Base-by-base conservation (phyloP, 2,113 vertebrate species). In the Mesembrinibis cayennensis region DNA sequence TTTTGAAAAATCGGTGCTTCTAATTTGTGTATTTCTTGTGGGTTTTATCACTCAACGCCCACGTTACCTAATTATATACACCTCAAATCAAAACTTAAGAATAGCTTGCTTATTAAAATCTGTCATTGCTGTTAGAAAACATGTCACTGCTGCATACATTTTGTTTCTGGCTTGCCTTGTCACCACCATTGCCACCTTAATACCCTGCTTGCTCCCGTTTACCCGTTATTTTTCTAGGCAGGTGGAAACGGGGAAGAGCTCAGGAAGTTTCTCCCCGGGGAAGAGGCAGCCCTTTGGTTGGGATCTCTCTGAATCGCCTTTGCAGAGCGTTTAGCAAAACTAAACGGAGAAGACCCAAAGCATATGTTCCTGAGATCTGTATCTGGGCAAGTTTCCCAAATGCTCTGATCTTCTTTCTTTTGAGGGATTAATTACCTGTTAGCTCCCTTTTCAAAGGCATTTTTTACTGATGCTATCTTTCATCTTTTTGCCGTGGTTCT, bases 361-460 rank as follows among this genome's bases (percentile, higher is more conserved):
- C 5, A 1, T 63, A 16, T 45, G 61, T 74, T 87, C 30, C 79
- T 7, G 32, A 76, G 55, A 62, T 65, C 53, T 19, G 18, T 56
- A 53, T 72, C 88, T 42, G 42, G 82, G 82, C 74, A 84, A 91
- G 36, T 40, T 87, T 59, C 89, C 82, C 83, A 87, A 52, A 44
- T 40, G 80, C 91, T 65, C 93, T 84, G 45, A 90, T 87, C 95
- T 79, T 52, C 66, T 34, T 70, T 50, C 78, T 90, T 53, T 92
- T 66, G 82, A 93, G 88, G n/a, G 61, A 63, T 91, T 93, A 80
- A 97, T 98, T 96, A 96, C 90, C 86, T 96, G 52, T 92, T 96
- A 91, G 84, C 79, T 95, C 65, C 9, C 80, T 96, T 94, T 95
- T 94, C 95, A 94, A 84, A 95, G 52, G 36, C 9, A 1, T 85